phyloP scores from a whole-genome alignment of 2,113 vertebrate species.

The Chlorocebus sabaeus region DNA sequence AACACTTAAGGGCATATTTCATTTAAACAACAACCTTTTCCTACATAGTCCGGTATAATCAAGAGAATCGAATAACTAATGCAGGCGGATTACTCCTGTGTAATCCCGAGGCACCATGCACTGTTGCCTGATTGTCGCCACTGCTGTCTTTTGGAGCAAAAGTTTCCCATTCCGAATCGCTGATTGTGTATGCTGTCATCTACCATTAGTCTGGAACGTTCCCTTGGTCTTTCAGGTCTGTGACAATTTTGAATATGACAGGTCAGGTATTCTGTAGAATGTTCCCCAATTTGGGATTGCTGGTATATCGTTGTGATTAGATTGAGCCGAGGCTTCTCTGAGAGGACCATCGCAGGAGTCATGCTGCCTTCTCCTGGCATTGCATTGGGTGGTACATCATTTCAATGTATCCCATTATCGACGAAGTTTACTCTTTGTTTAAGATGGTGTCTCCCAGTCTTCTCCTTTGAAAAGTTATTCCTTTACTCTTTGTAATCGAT shows the following conservation, averaged over 20 bases:
- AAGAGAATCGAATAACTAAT: neutral
- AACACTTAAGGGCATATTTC: neutral
- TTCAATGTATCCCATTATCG: neutral
- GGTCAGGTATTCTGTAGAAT: neutral
- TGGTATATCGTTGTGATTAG: neutral
- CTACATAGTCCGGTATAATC: no score
- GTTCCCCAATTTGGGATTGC: neutral
- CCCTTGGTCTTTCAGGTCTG: neutral
- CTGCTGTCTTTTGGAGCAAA: neutral
- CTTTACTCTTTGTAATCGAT: neutral
- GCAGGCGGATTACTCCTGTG: neutral
- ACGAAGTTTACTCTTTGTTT: neutral
- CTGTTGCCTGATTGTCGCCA: neutral
- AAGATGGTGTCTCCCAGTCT: neutral
- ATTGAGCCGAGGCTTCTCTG: neutral
- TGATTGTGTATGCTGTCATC: no score
- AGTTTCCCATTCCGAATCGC: neutral
- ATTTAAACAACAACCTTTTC: neutral
- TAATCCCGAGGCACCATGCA: no score
- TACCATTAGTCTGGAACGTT: neutral
- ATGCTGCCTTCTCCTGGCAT: rapidly evolving
- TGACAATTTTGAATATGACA: neutral
- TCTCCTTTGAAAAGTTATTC: neutral
- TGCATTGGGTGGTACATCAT: rapidly evolving
- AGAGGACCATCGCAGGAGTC: neutral